Evolutionary conservation across 2,797 vertebrate species (phyloP).

Genomic region (Orientallactaga sibirica): DNA sequence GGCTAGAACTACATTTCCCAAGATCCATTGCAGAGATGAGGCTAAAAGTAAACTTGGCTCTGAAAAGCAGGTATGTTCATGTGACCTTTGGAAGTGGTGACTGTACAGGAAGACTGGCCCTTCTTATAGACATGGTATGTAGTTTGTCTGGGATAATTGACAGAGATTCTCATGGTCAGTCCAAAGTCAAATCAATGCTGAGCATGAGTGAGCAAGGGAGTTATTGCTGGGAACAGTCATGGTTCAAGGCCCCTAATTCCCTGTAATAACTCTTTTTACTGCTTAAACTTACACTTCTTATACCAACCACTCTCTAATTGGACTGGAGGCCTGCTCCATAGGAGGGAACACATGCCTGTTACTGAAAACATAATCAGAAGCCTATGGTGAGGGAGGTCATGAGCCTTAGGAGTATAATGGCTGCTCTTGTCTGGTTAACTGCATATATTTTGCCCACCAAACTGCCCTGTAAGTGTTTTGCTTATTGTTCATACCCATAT

Average conservation of each 20-base stretch:
- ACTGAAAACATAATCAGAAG: no score
- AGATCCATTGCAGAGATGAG: neutral
- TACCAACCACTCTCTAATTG: no score
- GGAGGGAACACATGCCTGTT: no score
- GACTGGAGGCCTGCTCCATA: no score
- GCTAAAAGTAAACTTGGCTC: neutral
- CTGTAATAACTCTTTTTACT: neutral
- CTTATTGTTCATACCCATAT: no score
- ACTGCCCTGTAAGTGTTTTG: no score
- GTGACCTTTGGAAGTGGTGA: neutral
- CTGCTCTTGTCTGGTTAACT: no score
- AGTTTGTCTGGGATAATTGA: neutral
- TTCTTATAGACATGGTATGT: neutral
- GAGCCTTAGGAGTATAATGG: no score
- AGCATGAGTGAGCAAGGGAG: neutral
- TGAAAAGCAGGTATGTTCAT: neutral
- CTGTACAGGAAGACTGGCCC: neutral
- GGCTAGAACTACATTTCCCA: constrained; percentile 25
- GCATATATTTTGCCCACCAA: no score
- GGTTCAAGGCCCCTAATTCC: neutral
- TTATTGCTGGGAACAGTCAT: neutral
- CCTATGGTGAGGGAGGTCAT: no score
- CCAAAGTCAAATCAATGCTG: neutral
- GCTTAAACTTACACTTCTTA: neutral
- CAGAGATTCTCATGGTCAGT: neutral